A percentile compares a stretch with the other conserved stretches of the same genome.
Conservation (phyloP, 92 coral and sea anemone species). For the Porites lobata region DNA sequence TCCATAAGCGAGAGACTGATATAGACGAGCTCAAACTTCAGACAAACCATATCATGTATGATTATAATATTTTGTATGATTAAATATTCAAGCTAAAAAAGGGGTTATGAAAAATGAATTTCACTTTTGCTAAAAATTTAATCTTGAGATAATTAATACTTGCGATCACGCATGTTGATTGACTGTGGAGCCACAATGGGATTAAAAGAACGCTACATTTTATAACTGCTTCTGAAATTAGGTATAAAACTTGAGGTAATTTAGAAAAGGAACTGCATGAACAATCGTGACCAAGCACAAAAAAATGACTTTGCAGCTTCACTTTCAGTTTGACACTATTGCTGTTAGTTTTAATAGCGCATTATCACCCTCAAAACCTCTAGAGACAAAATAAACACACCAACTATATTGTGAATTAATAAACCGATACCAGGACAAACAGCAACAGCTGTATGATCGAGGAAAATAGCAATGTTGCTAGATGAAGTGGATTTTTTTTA, state of each 20-base stretch:
- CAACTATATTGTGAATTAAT: slow-evolving; percentile 35
- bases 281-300: neutral
- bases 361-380: slow-evolving; percentile 34
- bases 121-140: neutral
- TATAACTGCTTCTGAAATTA: neutral
- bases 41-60: neutral
- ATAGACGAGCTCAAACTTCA: too few species aligned
- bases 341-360: neutral
- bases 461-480: neutral
- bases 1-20: too few species aligned
- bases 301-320: neutral
- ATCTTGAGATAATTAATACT: neutral
- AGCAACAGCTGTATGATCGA: neutral
- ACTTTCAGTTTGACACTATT: neutral
- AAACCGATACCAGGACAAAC: neutral
- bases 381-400: slow-evolving; percentile 19
- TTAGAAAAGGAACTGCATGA: neutral
- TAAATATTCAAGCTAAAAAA: too few species aligned
- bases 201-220: neutral
- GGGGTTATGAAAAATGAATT: neutral
- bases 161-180: neutral
- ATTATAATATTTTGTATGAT: neutral
- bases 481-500: neutral
- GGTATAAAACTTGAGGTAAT: neutral
- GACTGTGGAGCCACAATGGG: neutral